Base-by-base conservation (phyloP, 1,140 invertebrate genomes). In the Polyergus mexicanus region DNA sequence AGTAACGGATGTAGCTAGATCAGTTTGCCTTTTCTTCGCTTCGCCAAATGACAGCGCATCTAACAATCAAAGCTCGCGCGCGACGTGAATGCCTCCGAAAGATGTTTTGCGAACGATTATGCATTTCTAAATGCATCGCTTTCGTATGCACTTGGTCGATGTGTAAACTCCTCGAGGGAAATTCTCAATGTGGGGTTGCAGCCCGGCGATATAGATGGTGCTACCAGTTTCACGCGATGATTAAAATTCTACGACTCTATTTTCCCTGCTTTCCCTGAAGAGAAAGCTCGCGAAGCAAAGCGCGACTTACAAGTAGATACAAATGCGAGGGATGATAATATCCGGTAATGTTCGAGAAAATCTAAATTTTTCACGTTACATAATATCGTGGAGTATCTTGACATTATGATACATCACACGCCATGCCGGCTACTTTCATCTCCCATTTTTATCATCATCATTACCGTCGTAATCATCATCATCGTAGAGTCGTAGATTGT, bases 201-300 rank as follows among this genome's bases (percentile, higher is more conserved):
- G n/a, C 35, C 19, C 28, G 47, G n/a, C 25, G 76, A 13, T 87
- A 92, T 84, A 93, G 92, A 93, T 93, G 92, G 92, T 75, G 92
- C 83, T 91, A 91, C 88, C 56, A 44, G 91, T 85, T 85, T 87
- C 65, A n/a, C 69, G 16, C 13, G 22, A n/a, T 60, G 35, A n/a
- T 35, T 44, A 32, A 56, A 16, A n/a, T 25, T 78, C 11, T 10
- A 35, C 44, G 35, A 22, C 19, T 60, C 51, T 66, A 13, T 16
- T 51, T 51, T 19, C 5, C 11, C 32, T 68, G 3, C 1, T 58
- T 81, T 22, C 2, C 32, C 3, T 32, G 13, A 13, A 56, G 44
- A 13, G 11, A 69, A n/a, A 78, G 76, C 44, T 38, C n/a, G 8
- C 38, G 10, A 35, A 54, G n/a, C 32, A 25, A 81, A 44, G 25